Percentiles rank a stretch among this genome's conserved stretches.
These are phyloP conservation scores for Lacerta agilis DNA, from an alignment of 2,797 vertebrate species.

Conservation along the genomic window DNA sequence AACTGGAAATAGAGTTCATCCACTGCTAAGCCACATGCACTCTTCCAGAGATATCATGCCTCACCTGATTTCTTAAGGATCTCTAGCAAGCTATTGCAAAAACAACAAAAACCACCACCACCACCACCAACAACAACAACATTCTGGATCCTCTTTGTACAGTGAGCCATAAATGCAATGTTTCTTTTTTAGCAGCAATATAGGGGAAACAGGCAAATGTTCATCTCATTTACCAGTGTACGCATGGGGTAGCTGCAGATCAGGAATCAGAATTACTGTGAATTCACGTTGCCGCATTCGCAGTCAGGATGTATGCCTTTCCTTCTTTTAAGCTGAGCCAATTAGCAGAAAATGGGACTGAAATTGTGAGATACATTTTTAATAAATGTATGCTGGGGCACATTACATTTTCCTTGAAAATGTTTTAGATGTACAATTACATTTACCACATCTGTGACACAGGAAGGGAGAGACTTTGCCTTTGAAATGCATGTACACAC, in stretches of 20 bases:
- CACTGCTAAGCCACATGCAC: background rate
- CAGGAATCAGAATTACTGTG: background rate
- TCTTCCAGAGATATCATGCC: background rate
- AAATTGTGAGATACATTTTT: constrained; percentile 42
- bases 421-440: background rate
- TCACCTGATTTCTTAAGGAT: background rate
- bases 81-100: background rate
- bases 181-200: background rate
- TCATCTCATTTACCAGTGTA: accelerated
- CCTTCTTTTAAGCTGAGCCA: constrained; percentile 11
- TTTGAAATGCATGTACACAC: background rate
- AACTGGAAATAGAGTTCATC: background rate
- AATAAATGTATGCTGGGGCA: constrained; percentile 42
- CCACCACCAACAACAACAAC: too few relatives aligned
- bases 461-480: background rate
- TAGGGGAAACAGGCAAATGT: background rate
- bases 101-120: too few relatives aligned
- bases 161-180: background rate
- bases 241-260: background rate
- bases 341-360: constrained; percentile 35
- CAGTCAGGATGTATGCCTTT: background rate
- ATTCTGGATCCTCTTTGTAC: background rate
- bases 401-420: constrained; percentile 35
- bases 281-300: background rate
- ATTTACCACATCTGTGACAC: constrained; percentile 44